A percentile compares a stretch with the other conserved stretches of the same genome.
phyloP scores from a whole-genome alignment of 2,888 invertebrate species.

The Prenolepis imparis region DNA sequence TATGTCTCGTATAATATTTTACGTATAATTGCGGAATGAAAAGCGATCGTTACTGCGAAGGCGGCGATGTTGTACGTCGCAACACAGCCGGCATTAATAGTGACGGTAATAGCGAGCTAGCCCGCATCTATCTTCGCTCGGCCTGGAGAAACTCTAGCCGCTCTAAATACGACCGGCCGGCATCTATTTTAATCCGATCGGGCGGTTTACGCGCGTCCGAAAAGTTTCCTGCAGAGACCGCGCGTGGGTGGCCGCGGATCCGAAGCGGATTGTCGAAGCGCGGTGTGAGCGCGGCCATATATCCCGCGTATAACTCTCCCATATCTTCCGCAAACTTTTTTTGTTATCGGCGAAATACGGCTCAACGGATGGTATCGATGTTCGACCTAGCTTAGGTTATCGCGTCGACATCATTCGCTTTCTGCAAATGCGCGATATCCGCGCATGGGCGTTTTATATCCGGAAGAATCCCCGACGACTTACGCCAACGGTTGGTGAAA shows the following conservation, averaged over 20 bases:
- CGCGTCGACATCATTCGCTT: constrained; percentile 41
- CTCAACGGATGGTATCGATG: constrained; percentile 49
- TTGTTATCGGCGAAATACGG: constrained; percentile 40
- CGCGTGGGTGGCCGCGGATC: constrained; percentile 41
- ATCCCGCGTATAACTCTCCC: constrained; percentile 1
- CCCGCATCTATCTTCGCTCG: constrained; percentile 67
- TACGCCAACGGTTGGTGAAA: constrained; percentile 22
- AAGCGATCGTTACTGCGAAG: constrained; percentile 42
- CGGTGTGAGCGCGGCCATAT: background rate
- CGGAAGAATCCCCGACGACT: constrained; percentile 8
- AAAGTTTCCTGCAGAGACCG: constrained; percentile 52
- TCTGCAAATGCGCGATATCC: constrained; percentile 9
- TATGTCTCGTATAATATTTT: background rate
- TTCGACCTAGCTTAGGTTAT: constrained; percentile 34
- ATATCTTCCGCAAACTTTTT: constrained; percentile 56
- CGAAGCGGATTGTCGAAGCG: constrained; percentile 15
- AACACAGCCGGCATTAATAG: constrained; percentile 62
- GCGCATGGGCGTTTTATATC: constrained; percentile 24
- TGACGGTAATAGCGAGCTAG: constrained; percentile 66
- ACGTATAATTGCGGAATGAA: constrained; percentile 10
- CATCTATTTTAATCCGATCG: constrained; percentile 72
- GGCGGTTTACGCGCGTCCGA: constrained; percentile 58
- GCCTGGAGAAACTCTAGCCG: constrained; percentile 67
- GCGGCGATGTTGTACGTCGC: constrained; percentile 40
- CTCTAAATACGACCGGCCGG: constrained; percentile 60